Base-by-base conservation (phyloP, 2,797 vertebrate genomes). In the Micrastur ruficollis region DNA sequence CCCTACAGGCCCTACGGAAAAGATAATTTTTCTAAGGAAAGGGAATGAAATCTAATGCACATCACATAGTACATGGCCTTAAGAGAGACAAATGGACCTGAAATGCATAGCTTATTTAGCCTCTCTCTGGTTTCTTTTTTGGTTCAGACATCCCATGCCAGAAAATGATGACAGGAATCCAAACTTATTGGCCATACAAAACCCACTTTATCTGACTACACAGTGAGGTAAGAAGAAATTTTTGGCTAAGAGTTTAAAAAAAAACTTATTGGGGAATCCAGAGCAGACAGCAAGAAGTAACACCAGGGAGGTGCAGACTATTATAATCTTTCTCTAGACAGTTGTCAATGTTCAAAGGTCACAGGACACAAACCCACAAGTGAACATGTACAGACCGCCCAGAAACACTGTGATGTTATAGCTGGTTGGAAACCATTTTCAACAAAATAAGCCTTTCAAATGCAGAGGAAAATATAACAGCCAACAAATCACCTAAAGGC, bases 371-470 rank as follows among this genome's bases (percentile, higher is more conserved):
- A 83, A 32, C 20, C 3, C 22, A 47, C 34, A 90, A 73, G 6
- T 32, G 34, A 87, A 42, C 16, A 63, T 2, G 6, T 55, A 65
- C 11, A 58, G 38, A 65, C 22, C 3, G 12, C 6, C 12, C 34
- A 26, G 26, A 93, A 96, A 14, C 29, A 70, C 18, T 0, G 11
- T 29, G 38, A 70, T 29, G 14, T 34, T 84, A 61, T 0, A 86
- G 36, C 19, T 58, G 29, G 25, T 42, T 90, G 59, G 89, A 95
- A 84, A 65, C 2, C 1, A 47, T 68, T 91, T 92, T 70, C 53
- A 71, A 75, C 36, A 14, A 75, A 93, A 82, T 40, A 81, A 92
- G 81, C 8, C 32, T 49, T 93, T 83, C 31, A 76, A 94, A 91
- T 17, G 18, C 42, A 75, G 46, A 10, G 67, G 62, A 53, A 78